These are phyloP conservation scores for Tadarida brasiliensis DNA, from an alignment of 2,797 vertebrate species.

Conservation along the genomic window DNA sequence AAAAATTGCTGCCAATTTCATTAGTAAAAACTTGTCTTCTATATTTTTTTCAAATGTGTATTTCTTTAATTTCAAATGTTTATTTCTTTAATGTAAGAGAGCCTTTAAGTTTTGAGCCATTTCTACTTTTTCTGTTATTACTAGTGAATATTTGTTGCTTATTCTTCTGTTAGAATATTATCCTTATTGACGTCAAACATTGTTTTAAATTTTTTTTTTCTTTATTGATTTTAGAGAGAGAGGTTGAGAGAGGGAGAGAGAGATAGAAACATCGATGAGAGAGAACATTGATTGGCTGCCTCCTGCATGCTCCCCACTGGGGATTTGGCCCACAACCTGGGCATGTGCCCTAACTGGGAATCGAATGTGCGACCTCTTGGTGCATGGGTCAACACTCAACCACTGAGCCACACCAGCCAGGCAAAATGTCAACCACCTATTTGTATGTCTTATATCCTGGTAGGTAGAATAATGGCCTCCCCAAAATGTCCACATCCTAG, in stretches of 20 bases:
- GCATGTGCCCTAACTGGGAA: too few relatives aligned
- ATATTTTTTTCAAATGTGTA: neutral
- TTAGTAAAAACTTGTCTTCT: conserved; percentile 11
- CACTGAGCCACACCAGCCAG: too few relatives aligned
- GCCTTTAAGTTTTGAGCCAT: neutral
- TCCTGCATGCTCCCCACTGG: neutral
- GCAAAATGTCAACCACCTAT: neutral
- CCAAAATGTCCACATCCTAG: neutral
- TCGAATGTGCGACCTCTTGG: too few relatives aligned
- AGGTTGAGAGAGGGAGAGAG: too few relatives aligned
- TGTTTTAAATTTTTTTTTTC: neutral
- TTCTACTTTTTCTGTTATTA: conserved; percentile 13
- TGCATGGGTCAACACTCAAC: too few relatives aligned
- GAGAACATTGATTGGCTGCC: too few relatives aligned
- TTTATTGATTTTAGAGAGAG: too few relatives aligned
- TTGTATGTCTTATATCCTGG: neutral
- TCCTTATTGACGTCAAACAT: neutral
- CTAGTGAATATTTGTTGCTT: neutral
- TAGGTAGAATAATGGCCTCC: neutral
- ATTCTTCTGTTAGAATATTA: neutral
- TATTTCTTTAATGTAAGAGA: neutral
- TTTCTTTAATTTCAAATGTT: neutral
- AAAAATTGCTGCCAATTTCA: neutral
- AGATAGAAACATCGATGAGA: too few relatives aligned
- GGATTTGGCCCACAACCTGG: too few relatives aligned